Evolutionary conservation across 2,797 vertebrate species (phyloP), one percentile per base, ranked within the genome.

Genomic region (Urophycis tenuis): DNA sequence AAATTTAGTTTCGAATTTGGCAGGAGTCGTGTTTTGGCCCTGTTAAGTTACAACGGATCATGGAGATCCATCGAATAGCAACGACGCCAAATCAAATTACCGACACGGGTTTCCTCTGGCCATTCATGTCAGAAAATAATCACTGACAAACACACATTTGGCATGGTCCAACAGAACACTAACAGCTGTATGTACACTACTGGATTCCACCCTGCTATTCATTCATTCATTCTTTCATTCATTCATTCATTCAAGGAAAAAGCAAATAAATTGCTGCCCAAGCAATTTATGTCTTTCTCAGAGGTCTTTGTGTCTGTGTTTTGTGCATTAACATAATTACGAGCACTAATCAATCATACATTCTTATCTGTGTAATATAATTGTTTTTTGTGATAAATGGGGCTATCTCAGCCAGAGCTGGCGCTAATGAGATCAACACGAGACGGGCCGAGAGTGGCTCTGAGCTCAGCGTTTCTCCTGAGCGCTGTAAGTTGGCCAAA

Each of bases 71-170:
- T 72, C 36, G 34, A n/a, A 72, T 22, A 73, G 75, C 74, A 76
- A 74, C 60, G 3, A 75, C 53, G 73, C 78, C 73, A 84, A 81
- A 82, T 77, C 31, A 34, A 79, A 82, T 87, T 77, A 79, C 31
- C 15, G 7, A 72, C 49, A 60, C 36, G 75, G 67, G 75, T 49
- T 76, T 41, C 77, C 77, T 70, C 41, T 78, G 77, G 74, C 74
- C 69, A 72, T 80, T 80, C 34, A 73, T 22, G 15, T 64, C 53
- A 64, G 15, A 32, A 71, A 84, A 80, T 74, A 72, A 81, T 75
- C n/a, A 79, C 72, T 77, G 75, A 69, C 34, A 82, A 67, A 9
- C 22, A 7, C 17, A 29, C n/a, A 72, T 74, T 74, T 60, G n/a
- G 77, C 60, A 75, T 32, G 72, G 39, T 33, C 71, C 22, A 75